Evolutionary conservation across 2,888 invertebrate species (phyloP).

Genomic region (Parelbella ahira): DNA sequence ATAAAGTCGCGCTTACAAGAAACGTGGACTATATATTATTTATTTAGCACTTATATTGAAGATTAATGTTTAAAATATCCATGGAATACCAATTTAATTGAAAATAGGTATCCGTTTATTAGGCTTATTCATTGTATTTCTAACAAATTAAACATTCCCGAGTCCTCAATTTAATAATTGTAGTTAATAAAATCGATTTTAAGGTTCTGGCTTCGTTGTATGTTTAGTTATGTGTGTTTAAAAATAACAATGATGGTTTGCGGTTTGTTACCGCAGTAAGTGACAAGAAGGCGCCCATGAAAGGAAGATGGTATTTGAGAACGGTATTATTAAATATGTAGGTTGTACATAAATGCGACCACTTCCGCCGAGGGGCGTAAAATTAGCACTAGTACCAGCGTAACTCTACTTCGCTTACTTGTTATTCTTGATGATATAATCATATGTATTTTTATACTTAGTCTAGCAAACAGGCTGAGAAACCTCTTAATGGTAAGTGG

Average conservation of each 20-base stretch:
- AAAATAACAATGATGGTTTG: constrained; percentile 27
- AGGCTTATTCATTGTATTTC: too few relatives aligned
- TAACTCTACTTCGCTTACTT: too few relatives aligned
- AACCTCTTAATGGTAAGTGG: too few relatives aligned
- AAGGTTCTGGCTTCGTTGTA: background rate
- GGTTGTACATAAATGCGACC: too few relatives aligned
- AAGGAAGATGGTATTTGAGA: constrained; percentile 45
- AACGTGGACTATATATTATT: constrained; percentile 1
- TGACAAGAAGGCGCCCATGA: constrained; percentile 41
- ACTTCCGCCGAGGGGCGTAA: constrained; percentile 67
- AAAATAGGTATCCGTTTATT: too few relatives aligned
- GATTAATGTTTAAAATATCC: too few relatives aligned
- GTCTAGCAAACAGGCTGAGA: too few relatives aligned
- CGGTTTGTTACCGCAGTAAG: constrained; percentile 43
- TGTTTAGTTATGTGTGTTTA: constrained; percentile 7
- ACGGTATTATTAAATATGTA: constrained; percentile 37
- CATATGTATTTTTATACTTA: too few relatives aligned
- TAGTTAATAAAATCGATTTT: background rate
- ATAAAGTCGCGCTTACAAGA: constrained; percentile 8
- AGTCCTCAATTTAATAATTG: too few relatives aligned
- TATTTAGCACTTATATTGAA: constrained; percentile 11
- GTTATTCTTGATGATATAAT: too few relatives aligned
- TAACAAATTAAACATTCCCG: too few relatives aligned
- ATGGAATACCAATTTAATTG: too few relatives aligned
- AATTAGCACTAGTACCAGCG: constrained; percentile 39